A percentile compares a stretch with the other conserved stretches of the same genome.
Conservation (phyloP, 2,888 invertebrate genomes). For the Latrodectus elegans region DNA sequence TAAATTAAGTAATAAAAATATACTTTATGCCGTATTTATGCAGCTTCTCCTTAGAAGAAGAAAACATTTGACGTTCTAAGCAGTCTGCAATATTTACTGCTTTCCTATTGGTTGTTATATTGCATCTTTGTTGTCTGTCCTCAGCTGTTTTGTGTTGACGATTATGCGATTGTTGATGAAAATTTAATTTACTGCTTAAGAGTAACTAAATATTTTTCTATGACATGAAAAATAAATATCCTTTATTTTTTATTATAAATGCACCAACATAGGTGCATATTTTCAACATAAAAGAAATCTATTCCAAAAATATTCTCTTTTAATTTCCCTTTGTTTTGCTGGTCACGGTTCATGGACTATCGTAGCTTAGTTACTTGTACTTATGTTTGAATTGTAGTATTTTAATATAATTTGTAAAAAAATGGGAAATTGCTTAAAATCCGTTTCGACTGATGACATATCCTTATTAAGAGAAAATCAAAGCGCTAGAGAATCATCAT, state of each 20-base stretch:
- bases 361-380: constrained; percentile 8
- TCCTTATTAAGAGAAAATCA: constrained; percentile 75
- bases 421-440: constrained; percentile 77
- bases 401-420: constrained; percentile 8
- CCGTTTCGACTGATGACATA: constrained; percentile 76
- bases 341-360: constrained; percentile 10
- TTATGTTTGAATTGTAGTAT: constrained; percentile 35
- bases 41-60: constrained; percentile 38
- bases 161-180: constrained; percentile 32
- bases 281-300: background rate
- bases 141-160: constrained; percentile 68
- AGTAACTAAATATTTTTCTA: constrained; percentile 16
- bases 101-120: constrained; percentile 59
- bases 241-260: constrained; percentile 11
- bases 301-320: constrained; percentile 9
- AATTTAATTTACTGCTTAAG: constrained; percentile 29
- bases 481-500: constrained; percentile 71
- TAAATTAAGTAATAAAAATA: no score
- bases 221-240: constrained; percentile 41
- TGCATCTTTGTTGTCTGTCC: constrained; percentile 68
- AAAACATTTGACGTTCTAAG: constrained; percentile 21
- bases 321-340: constrained; percentile 29
- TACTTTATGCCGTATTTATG: background rate
- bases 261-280: constrained; percentile 31
- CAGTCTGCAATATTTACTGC: constrained; percentile 67